phyloP scores from a whole-genome alignment of 2,797 vertebrate species.

The Oreochromis mossambicus region DNA sequence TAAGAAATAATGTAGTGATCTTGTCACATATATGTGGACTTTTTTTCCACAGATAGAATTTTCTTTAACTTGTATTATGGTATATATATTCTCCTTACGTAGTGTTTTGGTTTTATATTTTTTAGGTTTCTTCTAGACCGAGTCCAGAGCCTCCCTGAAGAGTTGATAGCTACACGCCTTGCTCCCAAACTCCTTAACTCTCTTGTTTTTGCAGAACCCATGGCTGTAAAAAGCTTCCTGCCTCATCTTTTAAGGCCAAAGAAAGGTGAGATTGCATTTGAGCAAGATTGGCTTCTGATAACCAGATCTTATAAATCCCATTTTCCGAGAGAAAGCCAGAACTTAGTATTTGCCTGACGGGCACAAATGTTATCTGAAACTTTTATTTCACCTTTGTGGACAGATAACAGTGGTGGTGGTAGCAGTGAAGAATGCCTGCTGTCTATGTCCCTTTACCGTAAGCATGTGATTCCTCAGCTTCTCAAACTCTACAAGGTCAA shows the following conservation, averaged over 20 bases:
- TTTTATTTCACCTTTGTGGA: background rate
- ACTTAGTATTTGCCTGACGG: background rate
- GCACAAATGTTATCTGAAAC: background rate
- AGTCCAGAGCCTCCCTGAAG: slow-evolving; percentile 88
- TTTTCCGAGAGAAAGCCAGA: background rate
- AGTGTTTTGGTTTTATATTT: background rate
- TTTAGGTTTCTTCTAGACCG: slow-evolving; percentile 89
- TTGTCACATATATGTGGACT: background rate
- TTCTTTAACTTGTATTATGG: background rate
- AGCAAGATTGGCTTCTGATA: background rate
- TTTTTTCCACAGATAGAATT: background rate
- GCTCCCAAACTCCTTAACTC: slow-evolving; percentile 91
- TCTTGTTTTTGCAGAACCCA: slow-evolving; percentile 94
- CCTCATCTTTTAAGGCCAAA: slow-evolving; percentile 94
- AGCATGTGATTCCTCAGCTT: slow-evolving; percentile 87
- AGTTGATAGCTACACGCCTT: slow-evolving; percentile 86
- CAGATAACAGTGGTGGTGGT: slow-evolving; percentile 58
- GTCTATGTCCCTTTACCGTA: slow-evolving; percentile 84
- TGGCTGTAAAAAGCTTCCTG: slow-evolving; percentile 95
- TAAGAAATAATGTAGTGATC: slow-evolving; percentile 68
- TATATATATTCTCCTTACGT: background rate
- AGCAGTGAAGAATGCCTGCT: slow-evolving; percentile 81
- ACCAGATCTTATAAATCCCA: background rate
- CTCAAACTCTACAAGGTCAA: slow-evolving; percentile 91
- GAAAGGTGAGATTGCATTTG: slow-evolving; percentile 76